phyloP scores from a whole-genome alignment of 2,888 invertebrate species.

The Tachystola acroxantha region DNA sequence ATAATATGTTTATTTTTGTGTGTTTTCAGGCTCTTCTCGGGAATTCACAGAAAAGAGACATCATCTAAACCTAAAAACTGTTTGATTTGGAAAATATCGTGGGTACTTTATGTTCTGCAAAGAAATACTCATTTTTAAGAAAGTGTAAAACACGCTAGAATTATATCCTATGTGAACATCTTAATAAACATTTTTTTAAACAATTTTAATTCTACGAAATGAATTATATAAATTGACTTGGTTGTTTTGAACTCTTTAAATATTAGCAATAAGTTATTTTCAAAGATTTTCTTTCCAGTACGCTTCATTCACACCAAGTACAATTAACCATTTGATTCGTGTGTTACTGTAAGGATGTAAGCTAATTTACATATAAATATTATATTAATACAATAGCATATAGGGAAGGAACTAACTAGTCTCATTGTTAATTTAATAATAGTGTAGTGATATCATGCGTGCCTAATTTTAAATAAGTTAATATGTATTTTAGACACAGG shows the following conservation, averaged over 20 bases:
- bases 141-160: slow-evolving; percentile 17
- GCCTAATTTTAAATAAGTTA: slow-evolving; percentile 59
- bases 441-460: slow-evolving; percentile 64
- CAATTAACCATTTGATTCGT: slow-evolving; percentile 65
- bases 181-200: neutral
- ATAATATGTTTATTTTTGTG: too few relatives aligned
- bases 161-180: neutral
- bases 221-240: slow-evolving; percentile 21
- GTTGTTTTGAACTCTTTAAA: slow-evolving; percentile 18
- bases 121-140: slow-evolving; percentile 15
- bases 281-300: slow-evolving; percentile 53
- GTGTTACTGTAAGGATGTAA: slow-evolving; percentile 40
- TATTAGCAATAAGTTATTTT: slow-evolving; percentile 18
- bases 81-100: neutral
- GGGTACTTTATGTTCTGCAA: slow-evolving; percentile 6
- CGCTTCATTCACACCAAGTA: slow-evolving; percentile 72
- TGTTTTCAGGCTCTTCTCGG: slow-evolving; percentile 64
- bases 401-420: slow-evolving; percentile 75
- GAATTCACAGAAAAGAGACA: slow-evolving; percentile 63
- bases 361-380: slow-evolving; percentile 34
- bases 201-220: slow-evolving; percentile 4
- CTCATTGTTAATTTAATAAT: slow-evolving; percentile 58
- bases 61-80: slow-evolving; percentile 37
- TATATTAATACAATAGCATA: slow-evolving; percentile 61
- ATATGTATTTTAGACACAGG: slow-evolving; percentile 14